phyloP scores from a whole-genome alignment of 2,888 invertebrate species.

The Metalampra italica region DNA sequence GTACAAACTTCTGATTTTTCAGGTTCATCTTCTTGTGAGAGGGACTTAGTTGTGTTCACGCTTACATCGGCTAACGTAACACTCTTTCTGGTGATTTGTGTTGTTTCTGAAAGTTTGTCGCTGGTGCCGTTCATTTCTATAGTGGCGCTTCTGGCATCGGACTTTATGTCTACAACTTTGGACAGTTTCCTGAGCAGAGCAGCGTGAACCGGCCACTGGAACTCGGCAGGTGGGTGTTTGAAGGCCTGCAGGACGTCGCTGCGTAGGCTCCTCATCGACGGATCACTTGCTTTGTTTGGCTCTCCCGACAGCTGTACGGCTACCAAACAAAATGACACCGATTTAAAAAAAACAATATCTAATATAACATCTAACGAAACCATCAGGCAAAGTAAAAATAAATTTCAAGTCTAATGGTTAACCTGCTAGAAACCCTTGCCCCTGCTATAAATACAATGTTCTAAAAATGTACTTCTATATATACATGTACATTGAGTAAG shows the following conservation, averaged over 20 bases:
- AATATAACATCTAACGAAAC: too few relatives aligned
- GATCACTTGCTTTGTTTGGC: conserved; percentile 65
- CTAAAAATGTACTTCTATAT: too few relatives aligned
- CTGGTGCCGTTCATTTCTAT: conserved; percentile 63
- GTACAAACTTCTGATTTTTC: conserved; percentile 18
- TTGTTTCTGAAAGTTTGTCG: conserved; percentile 41
- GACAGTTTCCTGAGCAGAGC: conserved; percentile 63
- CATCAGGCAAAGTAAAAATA: too few relatives aligned
- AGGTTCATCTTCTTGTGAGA: conserved; percentile 49
- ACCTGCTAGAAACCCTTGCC: too few relatives aligned
- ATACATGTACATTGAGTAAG: too few relatives aligned
- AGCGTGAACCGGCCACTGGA: conserved; percentile 66
- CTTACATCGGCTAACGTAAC: conserved; percentile 65
- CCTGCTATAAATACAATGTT: neutral
- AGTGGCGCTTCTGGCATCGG: conserved; percentile 42
- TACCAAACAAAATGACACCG: conserved; percentile 26
- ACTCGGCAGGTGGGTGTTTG: conserved; percentile 37
- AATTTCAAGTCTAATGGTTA: too few relatives aligned
- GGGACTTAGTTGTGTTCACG: conserved; percentile 61
- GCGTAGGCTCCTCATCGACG: conserved; percentile 66
- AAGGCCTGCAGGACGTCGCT: conserved; percentile 60
- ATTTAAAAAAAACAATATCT: neutral
- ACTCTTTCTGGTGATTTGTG: conserved; percentile 35
- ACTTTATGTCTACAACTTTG: conserved; percentile 68
- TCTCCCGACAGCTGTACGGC: conserved; percentile 67